A percentile compares a stretch with the other conserved stretches of the same genome.
Conservation (phyloP, 2,888 invertebrate genomes). For the Ennomos quercinarius region DNA sequence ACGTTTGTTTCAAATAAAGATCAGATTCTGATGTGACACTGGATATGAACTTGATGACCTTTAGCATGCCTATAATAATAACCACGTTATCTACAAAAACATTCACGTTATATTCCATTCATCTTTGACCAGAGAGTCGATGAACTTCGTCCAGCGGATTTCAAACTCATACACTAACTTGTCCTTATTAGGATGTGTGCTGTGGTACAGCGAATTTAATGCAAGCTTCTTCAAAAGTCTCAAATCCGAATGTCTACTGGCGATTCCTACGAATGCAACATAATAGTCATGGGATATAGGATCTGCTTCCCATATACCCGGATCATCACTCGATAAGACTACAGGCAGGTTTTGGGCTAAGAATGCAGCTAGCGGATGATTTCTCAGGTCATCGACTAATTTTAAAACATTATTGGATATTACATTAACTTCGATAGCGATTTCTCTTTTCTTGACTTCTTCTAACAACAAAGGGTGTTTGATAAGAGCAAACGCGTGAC, state of each 20-base stretch:
- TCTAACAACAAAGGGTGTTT: slow-evolving; percentile 90
- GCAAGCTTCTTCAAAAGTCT: slow-evolving; percentile 90
- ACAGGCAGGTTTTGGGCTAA: slow-evolving; percentile 89
- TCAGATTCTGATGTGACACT: slow-evolving; percentile 7
- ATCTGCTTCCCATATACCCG: slow-evolving; percentile 90
- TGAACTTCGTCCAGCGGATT: slow-evolving; percentile 72
- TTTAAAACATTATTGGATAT: slow-evolving; percentile 91
- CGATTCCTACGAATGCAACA: slow-evolving; percentile 91
- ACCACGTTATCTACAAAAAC: neutral
- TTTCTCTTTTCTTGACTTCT: slow-evolving; percentile 83
- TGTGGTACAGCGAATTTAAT: slow-evolving; percentile 89
- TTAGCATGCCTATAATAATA: slow-evolving; percentile 5
- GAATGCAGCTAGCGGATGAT: slow-evolving; percentile 89
- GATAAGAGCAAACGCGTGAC: slow-evolving; percentile 90
- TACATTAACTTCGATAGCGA: slow-evolving; percentile 91
- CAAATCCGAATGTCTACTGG: slow-evolving; percentile 89
- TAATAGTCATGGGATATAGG: slow-evolving; percentile 90
- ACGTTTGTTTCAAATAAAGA: slow-evolving; percentile 1
- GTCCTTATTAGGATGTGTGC: slow-evolving; percentile 81
- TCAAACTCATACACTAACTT: slow-evolving; percentile 69
- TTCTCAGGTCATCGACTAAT: slow-evolving; percentile 89
- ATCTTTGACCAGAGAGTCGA: slow-evolving; percentile 57
- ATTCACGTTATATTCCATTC: slow-evolving; percentile 43
- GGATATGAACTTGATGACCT: neutral
- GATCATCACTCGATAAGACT: slow-evolving; percentile 92